A percentile compares a stretch with the other conserved stretches of the same genome.
These are phyloP conservation scores for Leucoraja ocellata DNA, from an alignment of 2,797 vertebrate species.

Conservation along the genomic window DNA sequence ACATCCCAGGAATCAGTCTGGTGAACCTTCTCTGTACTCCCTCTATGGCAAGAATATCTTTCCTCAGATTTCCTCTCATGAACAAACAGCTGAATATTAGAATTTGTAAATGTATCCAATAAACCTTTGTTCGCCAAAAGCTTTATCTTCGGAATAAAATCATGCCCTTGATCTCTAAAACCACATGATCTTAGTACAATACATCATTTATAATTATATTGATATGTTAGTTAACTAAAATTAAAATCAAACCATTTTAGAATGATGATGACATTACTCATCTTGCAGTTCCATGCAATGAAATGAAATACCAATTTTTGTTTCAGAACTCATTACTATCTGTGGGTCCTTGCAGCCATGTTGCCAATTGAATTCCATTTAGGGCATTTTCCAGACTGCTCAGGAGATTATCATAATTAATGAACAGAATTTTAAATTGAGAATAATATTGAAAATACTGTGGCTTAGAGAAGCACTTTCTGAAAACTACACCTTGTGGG, in stretches of 20 bases:
- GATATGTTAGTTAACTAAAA: constrained; percentile 9
- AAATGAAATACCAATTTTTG: background rate
- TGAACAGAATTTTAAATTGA: constrained; percentile 13
- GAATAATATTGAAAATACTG: background rate
- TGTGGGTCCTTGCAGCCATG: background rate
- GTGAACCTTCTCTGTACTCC: too few relatives aligned
- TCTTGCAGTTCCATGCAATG: background rate
- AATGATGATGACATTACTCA: background rate
- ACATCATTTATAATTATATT: constrained; percentile 30
- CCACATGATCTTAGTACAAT: constrained; percentile 9
- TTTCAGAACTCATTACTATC: background rate
- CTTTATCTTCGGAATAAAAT: background rate
- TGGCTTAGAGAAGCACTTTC: background rate
- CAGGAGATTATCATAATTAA: background rate
- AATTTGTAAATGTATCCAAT: background rate
- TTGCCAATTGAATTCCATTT: background rate
- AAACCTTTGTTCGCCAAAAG: background rate
- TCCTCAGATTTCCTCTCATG: background rate
- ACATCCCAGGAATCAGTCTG: too few relatives aligned
- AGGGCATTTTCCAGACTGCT: background rate
- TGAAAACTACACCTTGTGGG: background rate
- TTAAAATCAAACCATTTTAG: constrained; percentile 2
- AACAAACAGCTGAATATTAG: background rate
- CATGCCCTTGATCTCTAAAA: background rate
- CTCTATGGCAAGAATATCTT: too few relatives aligned